These are phyloP conservation scores for Puma concolor DNA, from an alignment of 2,113 vertebrate genomes.

Conservation along the genomic window DNA sequence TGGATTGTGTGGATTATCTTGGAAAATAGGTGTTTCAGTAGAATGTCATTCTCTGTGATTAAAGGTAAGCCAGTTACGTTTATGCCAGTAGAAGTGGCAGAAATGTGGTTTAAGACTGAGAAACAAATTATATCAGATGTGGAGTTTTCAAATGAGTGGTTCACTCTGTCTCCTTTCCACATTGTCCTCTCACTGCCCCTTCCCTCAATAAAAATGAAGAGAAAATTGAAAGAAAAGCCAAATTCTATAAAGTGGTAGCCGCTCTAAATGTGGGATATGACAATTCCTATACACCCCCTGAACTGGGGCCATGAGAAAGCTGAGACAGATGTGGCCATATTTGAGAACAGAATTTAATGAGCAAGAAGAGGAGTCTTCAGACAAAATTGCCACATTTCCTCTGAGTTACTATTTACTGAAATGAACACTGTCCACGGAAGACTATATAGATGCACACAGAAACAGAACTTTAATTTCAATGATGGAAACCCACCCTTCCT, in stretches of 20 bases:
- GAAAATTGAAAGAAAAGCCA: not conserved
- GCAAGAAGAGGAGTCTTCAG: not conserved
- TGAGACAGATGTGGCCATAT: not conserved
- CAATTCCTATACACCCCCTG: not conserved
- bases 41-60: not conserved
- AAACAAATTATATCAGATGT: not conserved
- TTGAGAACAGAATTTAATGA: not conserved
- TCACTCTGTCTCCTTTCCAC: not conserved
- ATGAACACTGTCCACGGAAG: not conserved
- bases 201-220: not conserved
- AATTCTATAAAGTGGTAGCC: not conserved
- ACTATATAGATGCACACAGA: not conserved
- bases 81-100: not conserved
- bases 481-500: too few relatives aligned
- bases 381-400: not conserved
- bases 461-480: not conserved
- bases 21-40: not conserved
- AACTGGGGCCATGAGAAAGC: not conserved
- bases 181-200: not conserved
- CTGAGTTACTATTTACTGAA: not conserved
- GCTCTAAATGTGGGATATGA: not conserved
- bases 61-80: not conserved
- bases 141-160: not conserved
- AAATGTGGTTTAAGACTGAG: not conserved
- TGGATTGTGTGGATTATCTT: slow-evolving; percentile 15